Evolutionary conservation across 2,113 vertebrate genomes (phyloP).

Genomic region (Arenaria interpres): DNA sequence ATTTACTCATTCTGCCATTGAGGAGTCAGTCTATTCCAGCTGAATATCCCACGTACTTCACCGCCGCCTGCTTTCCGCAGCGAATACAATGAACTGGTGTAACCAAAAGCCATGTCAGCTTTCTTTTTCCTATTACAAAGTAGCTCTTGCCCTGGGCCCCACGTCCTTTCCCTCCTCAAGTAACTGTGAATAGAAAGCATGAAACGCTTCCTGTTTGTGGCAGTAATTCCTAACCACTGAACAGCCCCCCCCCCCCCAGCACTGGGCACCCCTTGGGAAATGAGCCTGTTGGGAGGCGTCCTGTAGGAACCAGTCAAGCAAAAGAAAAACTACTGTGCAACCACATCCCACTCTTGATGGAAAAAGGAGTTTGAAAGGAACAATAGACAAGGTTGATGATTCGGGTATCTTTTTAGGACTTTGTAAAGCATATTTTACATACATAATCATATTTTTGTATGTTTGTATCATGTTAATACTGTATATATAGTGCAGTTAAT

Average conservation of each 20-base stretch:
- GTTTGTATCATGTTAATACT: not conserved
- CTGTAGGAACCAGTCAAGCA: slow-evolving; percentile 5
- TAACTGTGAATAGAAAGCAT: slow-evolving; percentile 57
- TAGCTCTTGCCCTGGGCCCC: slow-evolving; percentile 58
- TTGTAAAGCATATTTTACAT: not conserved
- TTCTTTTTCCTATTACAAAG: slow-evolving; percentile 41
- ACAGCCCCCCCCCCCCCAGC: not conserved
- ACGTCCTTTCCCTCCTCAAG: slow-evolving; percentile 52
- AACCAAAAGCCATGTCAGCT: slow-evolving; percentile 23
- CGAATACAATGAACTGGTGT: not conserved
- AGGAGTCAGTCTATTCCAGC: not conserved
- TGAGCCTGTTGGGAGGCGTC: not conserved
- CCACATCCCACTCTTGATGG: not conserved
- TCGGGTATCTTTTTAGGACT: not conserved
- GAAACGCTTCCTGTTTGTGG: slow-evolving; percentile 57
- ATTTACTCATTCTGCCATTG: not conserved
- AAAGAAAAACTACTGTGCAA: not conserved
- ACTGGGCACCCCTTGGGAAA: slow-evolving; percentile 13
- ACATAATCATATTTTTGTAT: not conserved
- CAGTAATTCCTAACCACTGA: slow-evolving; percentile 27
- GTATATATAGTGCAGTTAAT: not conserved
- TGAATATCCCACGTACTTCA: not conserved
- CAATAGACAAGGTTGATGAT: not conserved
- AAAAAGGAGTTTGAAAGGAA: not conserved
- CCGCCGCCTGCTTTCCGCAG: not conserved